Conservation (phyloP, 1,140 invertebrate genomes). For the Drosophila trapezifrons region DNA sequence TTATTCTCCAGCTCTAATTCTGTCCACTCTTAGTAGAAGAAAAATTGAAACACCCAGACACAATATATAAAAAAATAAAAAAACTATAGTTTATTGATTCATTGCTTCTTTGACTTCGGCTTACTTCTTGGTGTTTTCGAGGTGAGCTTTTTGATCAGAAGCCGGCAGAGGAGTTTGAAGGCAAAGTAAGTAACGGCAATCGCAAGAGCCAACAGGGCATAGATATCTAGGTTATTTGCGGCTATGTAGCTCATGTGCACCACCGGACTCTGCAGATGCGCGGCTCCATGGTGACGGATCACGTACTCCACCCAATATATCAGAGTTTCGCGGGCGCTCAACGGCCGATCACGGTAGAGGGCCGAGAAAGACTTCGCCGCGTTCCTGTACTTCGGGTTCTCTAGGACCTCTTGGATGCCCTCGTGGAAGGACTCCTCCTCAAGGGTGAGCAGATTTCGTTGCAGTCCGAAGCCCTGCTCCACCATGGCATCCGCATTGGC, state of each 20-base stretch:
- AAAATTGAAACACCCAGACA: too few relatives aligned
- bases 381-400: conserved; percentile 57
- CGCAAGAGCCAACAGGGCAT: conserved; percentile 6
- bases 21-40: background rate
- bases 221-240: conserved; percentile 60
- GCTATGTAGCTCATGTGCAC: conserved; percentile 79
- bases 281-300: conserved; percentile 83
- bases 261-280: conserved; percentile 57
- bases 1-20: too few relatives aligned
- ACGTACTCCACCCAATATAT: conserved; percentile 85
- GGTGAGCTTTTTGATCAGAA: background rate
- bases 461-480: conserved; percentile 63
- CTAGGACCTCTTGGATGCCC: conserved; percentile 44
- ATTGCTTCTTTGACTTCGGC: background rate
- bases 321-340: conserved; percentile 71
- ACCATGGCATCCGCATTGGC: conserved; percentile 51
- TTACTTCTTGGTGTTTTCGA: background rate
- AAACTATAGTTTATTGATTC: background rate
- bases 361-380: conserved; percentile 50
- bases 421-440: conserved; percentile 82
- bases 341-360: conserved; percentile 69
- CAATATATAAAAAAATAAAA: too few relatives aligned
- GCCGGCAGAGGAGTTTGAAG: conserved; percentile 2
- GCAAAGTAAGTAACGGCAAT: background rate
- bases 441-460: conserved; percentile 83